phyloP scores from a whole-genome alignment of 2,113 vertebrate species.

The Chlorocebus sabaeus region DNA sequence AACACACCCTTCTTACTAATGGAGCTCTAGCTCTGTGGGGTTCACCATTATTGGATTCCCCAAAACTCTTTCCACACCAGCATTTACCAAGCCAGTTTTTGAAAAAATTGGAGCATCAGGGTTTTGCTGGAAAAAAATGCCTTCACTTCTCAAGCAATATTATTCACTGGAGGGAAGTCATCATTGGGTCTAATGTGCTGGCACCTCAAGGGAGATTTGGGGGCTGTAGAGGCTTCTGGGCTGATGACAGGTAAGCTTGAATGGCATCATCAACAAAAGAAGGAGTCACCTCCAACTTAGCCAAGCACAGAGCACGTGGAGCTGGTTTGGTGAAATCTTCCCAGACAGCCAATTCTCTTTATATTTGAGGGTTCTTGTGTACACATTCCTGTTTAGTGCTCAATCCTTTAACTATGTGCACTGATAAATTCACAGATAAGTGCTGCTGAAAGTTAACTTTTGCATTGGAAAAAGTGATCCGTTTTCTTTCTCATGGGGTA shows the following conservation, averaged over 20 bases:
- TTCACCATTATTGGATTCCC: background rate
- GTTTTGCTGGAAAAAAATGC: background rate
- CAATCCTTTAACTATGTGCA: background rate
- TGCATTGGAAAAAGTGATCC: background rate
- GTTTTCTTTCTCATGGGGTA: background rate
- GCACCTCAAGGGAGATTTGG: background rate
- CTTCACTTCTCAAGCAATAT: background rate
- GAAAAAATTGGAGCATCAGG: background rate
- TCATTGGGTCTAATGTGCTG: background rate
- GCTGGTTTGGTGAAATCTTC: background rate
- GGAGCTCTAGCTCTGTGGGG: background rate
- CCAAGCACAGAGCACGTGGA: background rate
- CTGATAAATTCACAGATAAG: background rate
- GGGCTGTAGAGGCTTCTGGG: background rate
- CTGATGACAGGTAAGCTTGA: background rate
- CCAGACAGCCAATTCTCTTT: background rate
- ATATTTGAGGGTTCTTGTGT: background rate
- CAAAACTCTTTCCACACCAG: background rate
- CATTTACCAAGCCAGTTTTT: background rate
- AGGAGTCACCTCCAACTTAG: background rate
- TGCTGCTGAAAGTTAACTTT: background rate
- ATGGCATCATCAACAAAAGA: accelerated
- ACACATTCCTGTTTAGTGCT: background rate
- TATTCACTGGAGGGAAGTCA: background rate
- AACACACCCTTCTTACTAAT: no score